Base-by-base conservation (phyloP, 2,113 vertebrate species). In the Pterocles gutturalis region DNA sequence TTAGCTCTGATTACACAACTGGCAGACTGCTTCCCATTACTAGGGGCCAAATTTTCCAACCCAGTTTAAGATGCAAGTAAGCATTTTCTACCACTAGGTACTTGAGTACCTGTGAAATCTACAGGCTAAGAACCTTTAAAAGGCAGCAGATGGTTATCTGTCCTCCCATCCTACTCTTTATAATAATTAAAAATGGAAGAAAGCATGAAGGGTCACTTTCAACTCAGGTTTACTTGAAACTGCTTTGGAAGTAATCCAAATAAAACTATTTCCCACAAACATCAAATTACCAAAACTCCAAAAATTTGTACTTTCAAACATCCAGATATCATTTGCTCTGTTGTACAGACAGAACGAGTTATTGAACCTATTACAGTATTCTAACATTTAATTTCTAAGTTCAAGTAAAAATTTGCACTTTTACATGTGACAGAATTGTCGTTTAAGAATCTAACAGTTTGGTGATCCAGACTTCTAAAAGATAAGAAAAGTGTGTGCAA, bases 1-100 rank as follows among this genome's bases (percentile, higher is more conserved):
- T 81, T 77, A 87, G 54, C 6, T 53, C 29, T n/a, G 85, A 90
- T 90, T 78, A 87, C 41, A 73, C 55, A 84, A 89, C 72, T 83
- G 76, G 55, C 76, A 86, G 57, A 65, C 12, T 87, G 69, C 33
- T 90, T 58, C 65, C 73, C n/a, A 41, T 36, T 75, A 85, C 34
- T 11, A 87, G 28, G n/a, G 64, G 34, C 9, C 69, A 89, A 89
- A 48, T 77, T 78, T 84, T 82, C 51, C 41, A 73, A 81, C 54
- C 49, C 64, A 89, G 54, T 38, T 81, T 73, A 64, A 73, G 73
- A 89, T 38, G 18, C 43, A 60, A 33, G 31, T 14, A 54, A 76
- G 48, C 21, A 69, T 87, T 73, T 91, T 57, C 60, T 77, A 43
- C 13, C 57, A 66, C 51, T 34, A 25, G 10, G 22, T 77, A 33